A percentile compares a stretch with the other conserved stretches of the same genome.
Evolutionary conservation across 2,113 vertebrate species (phyloP).

Genomic region (Rhipidura dahli): DNA sequence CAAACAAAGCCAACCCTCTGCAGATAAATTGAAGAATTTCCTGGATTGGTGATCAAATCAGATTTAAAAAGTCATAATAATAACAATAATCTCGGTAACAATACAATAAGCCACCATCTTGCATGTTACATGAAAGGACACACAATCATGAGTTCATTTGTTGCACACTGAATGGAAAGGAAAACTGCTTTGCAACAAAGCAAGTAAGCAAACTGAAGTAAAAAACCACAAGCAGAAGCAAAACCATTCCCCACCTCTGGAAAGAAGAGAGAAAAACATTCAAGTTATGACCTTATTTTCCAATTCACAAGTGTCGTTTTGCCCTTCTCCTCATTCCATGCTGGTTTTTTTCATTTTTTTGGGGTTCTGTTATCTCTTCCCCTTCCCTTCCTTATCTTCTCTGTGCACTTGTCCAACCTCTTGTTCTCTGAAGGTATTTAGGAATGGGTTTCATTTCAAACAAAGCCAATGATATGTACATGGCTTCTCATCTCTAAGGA

Average conservation of each 20-base stretch:
- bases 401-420: slow-evolving; percentile 53
- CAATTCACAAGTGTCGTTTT: slow-evolving; percentile 29
- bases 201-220: slow-evolving; percentile 50
- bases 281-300: slow-evolving; percentile 56
- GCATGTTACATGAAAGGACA: slow-evolving; percentile 47
- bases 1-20: slow-evolving; percentile 67
- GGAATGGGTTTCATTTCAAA: slow-evolving; percentile 59
- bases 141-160: slow-evolving; percentile 47
- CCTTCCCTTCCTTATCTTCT: not conserved
- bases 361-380: slow-evolving; percentile 34
- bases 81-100: slow-evolving; percentile 21
- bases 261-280: slow-evolving; percentile 65
- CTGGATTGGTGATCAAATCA: slow-evolving; percentile 59
- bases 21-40: slow-evolving; percentile 72
- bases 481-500: slow-evolving; percentile 69
- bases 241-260: slow-evolving; percentile 58
- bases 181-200: slow-evolving; percentile 72
- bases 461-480: slow-evolving; percentile 45
- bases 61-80: not conserved
- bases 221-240: slow-evolving; percentile 57
- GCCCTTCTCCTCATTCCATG: slow-evolving; percentile 17
- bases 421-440: slow-evolving; percentile 63
- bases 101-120: slow-evolving; percentile 33
- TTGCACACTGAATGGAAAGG: slow-evolving; percentile 67
- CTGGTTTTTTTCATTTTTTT: slow-evolving; percentile 53